A percentile compares a stretch with the other conserved stretches of the same genome.
phyloP scores from a whole-genome alignment of 1,140 invertebrate genomes.

The Pogonomyrmex barbatus region DNA sequence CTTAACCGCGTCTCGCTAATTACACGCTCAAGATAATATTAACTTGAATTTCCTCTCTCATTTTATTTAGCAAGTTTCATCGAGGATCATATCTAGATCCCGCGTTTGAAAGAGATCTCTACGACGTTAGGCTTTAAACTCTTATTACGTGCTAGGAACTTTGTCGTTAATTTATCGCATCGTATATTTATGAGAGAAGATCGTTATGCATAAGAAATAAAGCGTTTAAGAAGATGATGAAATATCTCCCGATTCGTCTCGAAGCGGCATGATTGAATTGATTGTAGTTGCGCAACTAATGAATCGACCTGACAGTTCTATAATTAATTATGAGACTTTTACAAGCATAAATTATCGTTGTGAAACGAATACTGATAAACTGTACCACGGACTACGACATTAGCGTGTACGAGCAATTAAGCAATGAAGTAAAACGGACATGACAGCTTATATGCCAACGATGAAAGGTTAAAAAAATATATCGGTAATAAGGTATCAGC shows the following conservation, averaged over 20 bases:
- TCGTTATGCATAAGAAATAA: slow-evolving; percentile 4
- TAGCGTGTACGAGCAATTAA: slow-evolving; percentile 46
- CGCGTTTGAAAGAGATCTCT: background rate
- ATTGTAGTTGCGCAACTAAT: slow-evolving; percentile 51
- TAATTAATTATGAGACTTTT: slow-evolving; percentile 51
- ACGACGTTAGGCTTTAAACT: background rate
- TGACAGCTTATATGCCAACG: slow-evolving; percentile 24
- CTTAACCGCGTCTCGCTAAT: background rate
- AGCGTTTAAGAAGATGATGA: slow-evolving; percentile 23
- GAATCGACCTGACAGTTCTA: slow-evolving; percentile 33
- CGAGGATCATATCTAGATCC: background rate
- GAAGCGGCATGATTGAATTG: slow-evolving; percentile 13
- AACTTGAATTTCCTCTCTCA: slow-evolving; percentile 5
- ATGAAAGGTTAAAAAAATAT: slow-evolving; percentile 32
- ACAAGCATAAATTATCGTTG: slow-evolving; percentile 45
- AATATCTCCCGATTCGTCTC: slow-evolving; percentile 6
- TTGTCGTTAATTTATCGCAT: slow-evolving; percentile 34
- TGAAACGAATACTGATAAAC: slow-evolving; percentile 52
- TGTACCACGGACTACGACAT: slow-evolving; percentile 23
- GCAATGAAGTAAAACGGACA: slow-evolving; percentile 47
- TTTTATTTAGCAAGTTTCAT: background rate
- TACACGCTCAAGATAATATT: slow-evolving; percentile 25
- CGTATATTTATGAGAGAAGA: background rate
- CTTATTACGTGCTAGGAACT: background rate
- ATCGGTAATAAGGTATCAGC: background rate